Evolutionary conservation across 2,113 vertebrate species (phyloP).

Genomic region (Takifugu flavidus): DNA sequence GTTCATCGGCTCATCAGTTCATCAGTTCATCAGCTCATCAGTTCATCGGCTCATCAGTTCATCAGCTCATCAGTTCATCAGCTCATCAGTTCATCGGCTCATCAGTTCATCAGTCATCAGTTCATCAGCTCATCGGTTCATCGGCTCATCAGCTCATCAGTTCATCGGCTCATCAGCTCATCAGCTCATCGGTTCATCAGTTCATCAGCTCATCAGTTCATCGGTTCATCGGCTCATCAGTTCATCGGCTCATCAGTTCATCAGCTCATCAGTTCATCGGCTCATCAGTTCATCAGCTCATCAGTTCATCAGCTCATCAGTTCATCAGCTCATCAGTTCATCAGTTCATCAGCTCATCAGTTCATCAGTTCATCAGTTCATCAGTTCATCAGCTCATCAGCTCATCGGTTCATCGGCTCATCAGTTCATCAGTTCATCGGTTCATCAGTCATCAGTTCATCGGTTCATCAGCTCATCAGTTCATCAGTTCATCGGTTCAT

Average conservation of each 20-base stretch:
- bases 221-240: slow-evolving; percentile 46
- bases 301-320: slow-evolving; percentile 22
- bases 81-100: slow-evolving; percentile 21
- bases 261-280: slow-evolving; percentile 40
- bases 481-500: not conserved
- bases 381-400: slow-evolving; percentile 43
- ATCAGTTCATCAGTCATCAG: not conserved
- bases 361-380: slow-evolving; percentile 37
- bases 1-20: slow-evolving; percentile 38
- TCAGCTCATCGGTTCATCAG: slow-evolving; percentile 36
- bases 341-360: too few species aligned
- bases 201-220: slow-evolving; percentile 31
- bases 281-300: slow-evolving; percentile 9
- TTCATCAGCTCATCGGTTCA: slow-evolving; percentile 1
- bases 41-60: slow-evolving; percentile 44
- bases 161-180: slow-evolving; percentile 41
- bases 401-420: slow-evolving; percentile 1
- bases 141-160: slow-evolving; percentile 31
- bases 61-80: slow-evolving; percentile 36
- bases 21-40: slow-evolving; percentile 17
- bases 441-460: slow-evolving; percentile 2
- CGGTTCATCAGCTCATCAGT: too few species aligned
- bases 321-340: slow-evolving; percentile 46
- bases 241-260: slow-evolving; percentile 35
- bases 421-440: too few species aligned